Percentiles rank a stretch among this genome's conserved stretches.
Conservation (phyloP, 2,113 vertebrate genomes). For the Microtus montanus region DNA sequence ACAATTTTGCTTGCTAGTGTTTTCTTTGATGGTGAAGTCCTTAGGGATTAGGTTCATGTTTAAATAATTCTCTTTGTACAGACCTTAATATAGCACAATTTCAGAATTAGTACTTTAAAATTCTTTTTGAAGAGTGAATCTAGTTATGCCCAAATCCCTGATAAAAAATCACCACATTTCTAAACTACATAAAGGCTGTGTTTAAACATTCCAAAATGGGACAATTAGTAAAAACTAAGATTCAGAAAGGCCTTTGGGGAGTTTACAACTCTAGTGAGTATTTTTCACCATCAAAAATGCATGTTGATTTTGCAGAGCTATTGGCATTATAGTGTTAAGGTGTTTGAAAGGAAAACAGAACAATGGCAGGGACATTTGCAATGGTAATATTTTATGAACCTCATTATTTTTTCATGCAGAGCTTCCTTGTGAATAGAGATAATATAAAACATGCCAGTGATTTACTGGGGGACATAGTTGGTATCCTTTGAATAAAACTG, state of each 20-base stretch:
- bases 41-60: constrained; percentile 37
- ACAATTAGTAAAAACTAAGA: constrained; percentile 55
- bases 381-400: constrained; percentile 64
- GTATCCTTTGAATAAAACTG: constrained; percentile 26
- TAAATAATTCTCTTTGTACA: constrained; percentile 77
- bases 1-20: constrained; percentile 2
- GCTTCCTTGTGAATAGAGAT: constrained; percentile 15
- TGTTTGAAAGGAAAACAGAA: constrained; percentile 50
- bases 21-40: constrained; percentile 48
- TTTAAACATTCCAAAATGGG: constrained; percentile 51
- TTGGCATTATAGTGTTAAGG: constrained; percentile 18
- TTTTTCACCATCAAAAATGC: neutral
- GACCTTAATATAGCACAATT: constrained; percentile 56
- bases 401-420: constrained; percentile 63
- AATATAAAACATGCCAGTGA: constrained; percentile 33
- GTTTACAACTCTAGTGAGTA: neutral
- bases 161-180: constrained; percentile 58
- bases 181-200: constrained; percentile 42
- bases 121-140: constrained; percentile 74
- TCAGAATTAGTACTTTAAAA: constrained; percentile 62
- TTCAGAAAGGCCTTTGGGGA: neutral
- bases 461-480: constrained; percentile 15
- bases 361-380: neutral
- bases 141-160: constrained; percentile 40
- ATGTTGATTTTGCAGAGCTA: neutral